Base-by-base conservation (phyloP, 1,140 invertebrate species). In the Drosophila bipectinata region DNA sequence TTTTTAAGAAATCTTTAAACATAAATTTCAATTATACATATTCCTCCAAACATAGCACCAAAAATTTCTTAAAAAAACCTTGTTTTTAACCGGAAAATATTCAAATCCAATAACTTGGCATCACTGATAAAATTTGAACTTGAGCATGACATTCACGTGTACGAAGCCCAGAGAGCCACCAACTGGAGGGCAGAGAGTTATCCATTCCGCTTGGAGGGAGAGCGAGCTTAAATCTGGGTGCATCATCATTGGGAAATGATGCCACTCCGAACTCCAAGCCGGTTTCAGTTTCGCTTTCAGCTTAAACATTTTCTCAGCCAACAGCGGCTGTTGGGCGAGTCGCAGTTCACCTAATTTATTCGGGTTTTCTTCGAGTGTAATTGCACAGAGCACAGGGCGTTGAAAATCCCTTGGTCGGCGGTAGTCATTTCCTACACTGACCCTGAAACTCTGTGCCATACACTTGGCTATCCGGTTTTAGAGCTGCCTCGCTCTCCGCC, bases 81-180 rank as follows among this genome's bases (percentile, higher is more conserved):
- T n/a, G n/a, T n/a, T 18, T 44, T 15, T 1, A 44, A 7, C 8
- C 8, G 8, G 1, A 18, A 44, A 15, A 44, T 44, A 18, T 44
- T 44, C 2, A 44, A 44, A 44, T 18, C 10, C 5, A 14, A 41
- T 7, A 47, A 15, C 14, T 64, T 45, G 1, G 6, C 63, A 66
- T 4, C 63, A 24, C 55, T 44, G 51, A 34, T 45, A 2, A 18
- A 48, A 74, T 59, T 54, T 79, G 79, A 83, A 67, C 79, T 83
- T 83, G 79, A 60, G 79, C 79, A 79, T 83, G 75, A 60, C 79
- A 83, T 82, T 82, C 79, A 83, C 75, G 79, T 77, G 78, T 45
- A 21, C 51, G 60, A 18, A 7, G 21, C 10, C n/a, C 8, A 32
- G 39, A 60, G 34, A 51, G 41, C 26, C 26, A 24, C 49, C 30